Percentiles rank a stretch among this genome's conserved stretches.
Conservation (phyloP, 2,797 vertebrate species). For the Pristis pectinata region DNA sequence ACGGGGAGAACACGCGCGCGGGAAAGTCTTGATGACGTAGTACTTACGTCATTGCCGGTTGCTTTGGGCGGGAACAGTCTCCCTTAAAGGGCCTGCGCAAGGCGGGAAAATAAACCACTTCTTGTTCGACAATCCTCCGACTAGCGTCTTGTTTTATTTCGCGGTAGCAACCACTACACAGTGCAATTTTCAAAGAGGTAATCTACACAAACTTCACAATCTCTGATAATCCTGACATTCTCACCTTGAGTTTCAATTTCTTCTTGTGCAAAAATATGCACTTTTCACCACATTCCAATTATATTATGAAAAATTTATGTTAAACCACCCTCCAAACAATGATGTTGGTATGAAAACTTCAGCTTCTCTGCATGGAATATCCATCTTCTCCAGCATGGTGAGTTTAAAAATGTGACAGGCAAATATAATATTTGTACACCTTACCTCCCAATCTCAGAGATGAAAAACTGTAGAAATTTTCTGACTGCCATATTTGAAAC, state of each 20-base stretch:
- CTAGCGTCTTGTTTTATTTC: too few relatives aligned
- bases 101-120: too few relatives aligned
- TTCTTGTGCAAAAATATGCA: background rate
- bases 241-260: background rate
- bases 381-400: constrained; percentile 31
- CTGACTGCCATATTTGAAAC: constrained; percentile 59
- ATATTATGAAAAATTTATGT: background rate
- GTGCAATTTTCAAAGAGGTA: too few relatives aligned
- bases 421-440: background rate
- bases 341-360: background rate
- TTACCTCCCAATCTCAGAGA: constrained; percentile 69
- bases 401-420: background rate
- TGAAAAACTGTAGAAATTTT: constrained; percentile 61
- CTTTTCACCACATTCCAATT: background rate
- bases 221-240: too few relatives aligned
- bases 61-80: too few relatives aligned
- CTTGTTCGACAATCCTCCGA: too few relatives aligned
- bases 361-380: background rate
- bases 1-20: too few relatives aligned
- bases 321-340: background rate
- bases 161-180: too few relatives aligned
- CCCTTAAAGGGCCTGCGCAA: too few relatives aligned
- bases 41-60: too few relatives aligned
- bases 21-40: too few relatives aligned
- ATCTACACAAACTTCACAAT: too few relatives aligned